Base-by-base conservation (phyloP, 2,113 vertebrate genomes). In the Motacilla tschutschensis region DNA sequence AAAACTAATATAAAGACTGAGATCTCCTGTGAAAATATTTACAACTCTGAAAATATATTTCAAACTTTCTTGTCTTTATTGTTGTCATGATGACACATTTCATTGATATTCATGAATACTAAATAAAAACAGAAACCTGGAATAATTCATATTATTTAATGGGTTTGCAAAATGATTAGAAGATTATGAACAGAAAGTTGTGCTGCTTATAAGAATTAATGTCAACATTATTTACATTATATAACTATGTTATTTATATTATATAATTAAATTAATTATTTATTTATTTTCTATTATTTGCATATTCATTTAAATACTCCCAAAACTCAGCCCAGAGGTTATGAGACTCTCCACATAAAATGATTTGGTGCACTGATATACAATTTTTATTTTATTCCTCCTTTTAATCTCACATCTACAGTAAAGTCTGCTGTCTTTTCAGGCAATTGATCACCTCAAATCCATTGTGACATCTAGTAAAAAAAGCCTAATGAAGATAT, bases 81-180 rank as follows among this genome's bases (percentile, higher is more conserved):
- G 1, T 29, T 58, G 44, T 9, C 17, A 19, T 28, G 11, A 74
- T 31, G 38, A 60, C 9, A 6, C 0, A 14, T 57, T 65, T 79
- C 51, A 1, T 64, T 75, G 36, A 10, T 50, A 41, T 14, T 20
- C 5, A 59, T 57, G 26, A 54, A 41, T 20, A 51, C 3, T 31
- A n/a, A 51, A 57, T 19, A 65, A 70, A 54, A 80, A 0, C 3
- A 64, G 41, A 64, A 36, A 3, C 1, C 2, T 43, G 25, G 17
- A 74, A 35, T 10, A 53, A 0, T 15, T 57, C 3, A 20, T 26
- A 14, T 0, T 14, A 0, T 31, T 78, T 66, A 40, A 41, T 0
- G 0, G 0, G 4, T 31, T 75, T 51, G n/a, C 4, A 57, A 51
- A 20, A 59, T 1, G 2, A 4, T 57, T 55, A 8, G n/a, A 33